phyloP scores from a whole-genome alignment of 2,888 invertebrate species.

The Chorisops tibialis region DNA sequence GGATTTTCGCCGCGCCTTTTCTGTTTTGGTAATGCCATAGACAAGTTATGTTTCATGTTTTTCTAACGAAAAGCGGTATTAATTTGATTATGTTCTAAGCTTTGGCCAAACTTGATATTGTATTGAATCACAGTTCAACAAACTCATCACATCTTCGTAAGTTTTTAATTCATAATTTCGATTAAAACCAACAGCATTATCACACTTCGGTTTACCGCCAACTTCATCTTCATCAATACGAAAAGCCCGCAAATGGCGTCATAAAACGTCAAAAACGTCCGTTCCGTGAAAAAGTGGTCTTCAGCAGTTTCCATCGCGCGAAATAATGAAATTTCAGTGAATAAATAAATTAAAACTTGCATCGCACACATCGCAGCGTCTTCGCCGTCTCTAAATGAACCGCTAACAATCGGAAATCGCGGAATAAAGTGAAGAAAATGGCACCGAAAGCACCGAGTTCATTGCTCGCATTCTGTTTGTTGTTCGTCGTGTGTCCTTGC shows the following conservation, averaged over 20 bases:
- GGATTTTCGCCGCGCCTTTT: too few relatives aligned
- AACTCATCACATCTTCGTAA: too few relatives aligned
- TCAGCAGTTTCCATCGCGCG: background rate
- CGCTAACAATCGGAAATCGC: background rate
- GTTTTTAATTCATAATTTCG: too few relatives aligned
- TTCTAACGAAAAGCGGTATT: too few relatives aligned
- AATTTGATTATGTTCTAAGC: too few relatives aligned
- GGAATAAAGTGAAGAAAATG: constrained; percentile 7
- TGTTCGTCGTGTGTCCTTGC: constrained; percentile 13
- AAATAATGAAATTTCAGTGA: background rate
- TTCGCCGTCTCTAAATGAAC: background rate
- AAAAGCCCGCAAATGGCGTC: constrained; percentile 23
- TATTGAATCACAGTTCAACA: too few relatives aligned
- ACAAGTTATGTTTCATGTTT: too few relatives aligned
- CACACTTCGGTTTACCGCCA: background rate
- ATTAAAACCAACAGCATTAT: background rate
- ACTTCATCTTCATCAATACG: background rate
- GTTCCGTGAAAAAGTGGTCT: background rate
- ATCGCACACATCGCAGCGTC: background rate
- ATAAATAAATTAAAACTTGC: constrained; percentile 10
- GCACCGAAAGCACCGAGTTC: background rate
- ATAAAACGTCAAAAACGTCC: constrained; percentile 21
- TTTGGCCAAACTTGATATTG: too few relatives aligned
- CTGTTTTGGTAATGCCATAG: background rate
- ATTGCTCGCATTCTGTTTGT: constrained; percentile 2